Percentiles rank a stretch among this genome's conserved stretches.
phyloP scores from a whole-genome alignment of 2,888 invertebrate species.

The Anthophora plumipes region DNA sequence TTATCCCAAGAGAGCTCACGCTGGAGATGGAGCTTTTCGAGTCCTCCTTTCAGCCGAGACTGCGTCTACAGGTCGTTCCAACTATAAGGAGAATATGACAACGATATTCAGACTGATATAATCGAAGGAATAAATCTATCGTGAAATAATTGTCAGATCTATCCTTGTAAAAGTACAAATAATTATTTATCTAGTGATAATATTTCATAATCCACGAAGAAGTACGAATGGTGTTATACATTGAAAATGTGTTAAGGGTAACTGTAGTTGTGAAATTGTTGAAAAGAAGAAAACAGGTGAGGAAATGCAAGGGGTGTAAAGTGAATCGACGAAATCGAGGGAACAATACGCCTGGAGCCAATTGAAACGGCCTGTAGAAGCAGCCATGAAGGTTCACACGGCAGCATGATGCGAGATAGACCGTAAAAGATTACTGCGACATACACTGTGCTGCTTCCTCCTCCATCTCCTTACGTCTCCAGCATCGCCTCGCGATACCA shows the following conservation, averaged over 20 bases:
- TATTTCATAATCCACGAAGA: not conserved
- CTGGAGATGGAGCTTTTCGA: slow-evolving; percentile 77
- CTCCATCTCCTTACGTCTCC: slow-evolving; percentile 49
- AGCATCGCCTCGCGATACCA: slow-evolving; percentile 50
- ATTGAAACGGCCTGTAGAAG: slow-evolving; percentile 60
- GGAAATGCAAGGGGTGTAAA: too few species aligned
- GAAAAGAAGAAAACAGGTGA: too few species aligned
- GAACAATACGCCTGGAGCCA: not conserved
- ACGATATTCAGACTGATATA: not conserved
- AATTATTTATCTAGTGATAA: not conserved
- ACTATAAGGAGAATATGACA: slow-evolving; percentile 9
- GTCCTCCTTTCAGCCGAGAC: slow-evolving; percentile 75
- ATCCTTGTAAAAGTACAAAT: not conserved
- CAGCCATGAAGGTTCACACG: slow-evolving; percentile 64
- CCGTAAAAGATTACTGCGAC: slow-evolving; percentile 81
- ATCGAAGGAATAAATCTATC: not conserved
- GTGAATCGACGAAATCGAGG: not conserved
- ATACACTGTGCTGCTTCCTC: slow-evolving; percentile 71
- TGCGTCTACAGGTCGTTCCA: slow-evolving; percentile 67
- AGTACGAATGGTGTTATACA: too few species aligned
- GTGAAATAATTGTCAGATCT: too few species aligned
- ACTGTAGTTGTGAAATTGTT: not conserved
- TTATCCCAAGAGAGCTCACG: slow-evolving; percentile 78
- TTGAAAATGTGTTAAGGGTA: not conserved
- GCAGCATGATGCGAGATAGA: slow-evolving; percentile 77